Evolutionary conservation across 2,888 invertebrate genomes (phyloP), one percentile per base, ranked within the genome.

Genomic region (Diabrotica balteata): DNA sequence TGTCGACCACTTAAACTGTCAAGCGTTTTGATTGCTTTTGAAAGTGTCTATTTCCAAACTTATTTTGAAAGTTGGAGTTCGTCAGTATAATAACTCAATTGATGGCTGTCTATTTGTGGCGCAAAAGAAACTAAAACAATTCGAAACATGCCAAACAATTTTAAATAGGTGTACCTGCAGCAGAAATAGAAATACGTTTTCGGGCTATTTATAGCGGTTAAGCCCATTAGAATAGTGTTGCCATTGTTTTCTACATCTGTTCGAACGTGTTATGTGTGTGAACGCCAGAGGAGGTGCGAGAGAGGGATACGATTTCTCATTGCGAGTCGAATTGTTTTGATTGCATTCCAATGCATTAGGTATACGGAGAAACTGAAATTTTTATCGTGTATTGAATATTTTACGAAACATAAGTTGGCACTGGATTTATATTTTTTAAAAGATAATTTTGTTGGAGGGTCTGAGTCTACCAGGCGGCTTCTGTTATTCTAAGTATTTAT

Each of bases 161-260:
- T 49, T 47, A 58, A 59, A 59, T 64, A 62, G 54, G 62, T 50
- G 60, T 66, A 59, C 49, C 46, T 49, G 68, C 50, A 51, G 50
- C 59, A 52, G 51, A 62, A 62, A 62, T 65, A 68, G 65, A 59
- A 70, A 67, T 64, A 70, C 70, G 59, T 59, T 64, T 59, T 60
- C 64, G 9, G n/a, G 45, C 69, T 72, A 72, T 72, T 72, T 70
- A 59, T 68, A 69, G 32, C 32, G 32, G 32, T 9, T 63, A 44
- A 22, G 32, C 54, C 68, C 69, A 70, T 70, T 66, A 64, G 62
- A 70, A 70, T 72, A 64, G 66, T 63, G 59, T 50, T 4, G 32
- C 63, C 69, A 72, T 72, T 72, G 72, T 72, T 72, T 66, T 64
- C 55, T 53, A 64, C 72, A 70, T 66, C 69, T 72, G 69, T 66